A percentile compares a stretch with the other conserved stretches of the same genome.
Evolutionary conservation across 2,113 vertebrate genomes (phyloP).

Genomic region (Benthochromis sp.): DNA sequence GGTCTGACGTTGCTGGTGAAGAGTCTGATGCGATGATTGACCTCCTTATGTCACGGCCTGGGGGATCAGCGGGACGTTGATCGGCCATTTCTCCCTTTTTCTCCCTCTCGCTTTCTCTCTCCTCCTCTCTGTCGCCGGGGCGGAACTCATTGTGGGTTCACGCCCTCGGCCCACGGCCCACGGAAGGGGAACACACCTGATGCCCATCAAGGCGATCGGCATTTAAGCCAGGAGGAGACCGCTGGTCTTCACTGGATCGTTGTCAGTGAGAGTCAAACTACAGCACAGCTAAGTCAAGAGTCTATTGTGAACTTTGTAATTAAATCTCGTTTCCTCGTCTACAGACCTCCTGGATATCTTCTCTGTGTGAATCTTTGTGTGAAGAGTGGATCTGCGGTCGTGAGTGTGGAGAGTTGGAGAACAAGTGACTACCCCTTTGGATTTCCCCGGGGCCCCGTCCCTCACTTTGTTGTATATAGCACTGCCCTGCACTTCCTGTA

Average conservation of each 20-base stretch:
- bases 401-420: not conserved
- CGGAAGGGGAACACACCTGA: not conserved
- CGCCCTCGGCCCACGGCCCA: not conserved
- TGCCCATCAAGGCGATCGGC: rapidly evolving
- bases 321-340: not conserved
- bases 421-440: not conserved
- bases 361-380: not conserved
- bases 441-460: not conserved
- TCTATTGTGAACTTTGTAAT: not conserved
- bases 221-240: not conserved
- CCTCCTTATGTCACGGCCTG: not conserved
- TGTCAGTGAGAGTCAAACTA: not conserved
- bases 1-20: not conserved
- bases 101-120: not conserved
- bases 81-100: not conserved
- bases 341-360: not conserved
- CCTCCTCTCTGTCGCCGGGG: not conserved
- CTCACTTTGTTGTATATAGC: not conserved
- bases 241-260: rapidly evolving
- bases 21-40: not conserved
- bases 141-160: not conserved
- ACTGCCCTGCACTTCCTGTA: not conserved
- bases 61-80: not conserved
- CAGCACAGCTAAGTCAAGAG: not conserved
- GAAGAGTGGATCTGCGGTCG: not conserved